A percentile compares a stretch with the other conserved stretches of the same genome.
These are phyloP conservation scores for Aspidiotus destructor DNA, from an alignment of 2,888 invertebrate species.

Conservation along the genomic window DNA sequence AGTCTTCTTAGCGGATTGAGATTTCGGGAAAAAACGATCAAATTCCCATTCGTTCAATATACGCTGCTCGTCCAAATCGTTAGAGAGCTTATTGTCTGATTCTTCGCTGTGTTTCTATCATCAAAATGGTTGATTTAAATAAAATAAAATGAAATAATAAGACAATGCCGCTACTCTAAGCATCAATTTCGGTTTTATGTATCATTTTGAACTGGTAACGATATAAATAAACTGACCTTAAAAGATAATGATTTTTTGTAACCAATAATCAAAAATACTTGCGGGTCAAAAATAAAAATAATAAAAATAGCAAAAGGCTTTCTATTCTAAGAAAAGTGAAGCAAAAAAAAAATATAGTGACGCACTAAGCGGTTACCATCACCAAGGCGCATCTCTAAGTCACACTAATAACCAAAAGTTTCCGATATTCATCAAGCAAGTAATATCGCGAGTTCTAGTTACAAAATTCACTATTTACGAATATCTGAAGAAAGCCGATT, in stretches of 20 bases:
- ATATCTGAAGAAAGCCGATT: too few relatives aligned
- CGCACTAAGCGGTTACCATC: slow-evolving; percentile 30
- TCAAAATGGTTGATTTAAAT: slow-evolving; percentile 4
- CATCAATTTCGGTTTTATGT: too few relatives aligned
- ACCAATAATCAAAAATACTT: too few relatives aligned
- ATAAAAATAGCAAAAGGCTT: too few relatives aligned
- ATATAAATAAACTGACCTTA: too few relatives aligned
- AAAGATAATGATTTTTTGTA: too few relatives aligned
- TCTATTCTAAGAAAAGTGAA: too few relatives aligned
- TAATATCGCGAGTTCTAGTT: background rate
- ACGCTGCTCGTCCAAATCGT: slow-evolving; percentile 63
- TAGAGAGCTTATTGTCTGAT: slow-evolving; percentile 7
- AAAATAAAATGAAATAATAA: background rate
- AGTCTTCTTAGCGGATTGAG: too few relatives aligned
- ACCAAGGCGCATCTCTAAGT: slow-evolving; percentile 18
- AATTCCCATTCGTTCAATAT: slow-evolving; percentile 80
- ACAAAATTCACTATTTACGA: too few relatives aligned
- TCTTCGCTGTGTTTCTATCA: slow-evolving; percentile 22
- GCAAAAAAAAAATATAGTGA: slow-evolving; percentile 8
- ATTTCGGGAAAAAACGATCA: slow-evolving; percentile 55
- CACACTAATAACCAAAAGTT: slow-evolving; percentile 25
- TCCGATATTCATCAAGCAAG: background rate
- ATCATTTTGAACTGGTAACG: too few relatives aligned
- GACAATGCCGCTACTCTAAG: too few relatives aligned
- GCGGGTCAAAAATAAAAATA: too few relatives aligned